Evolutionary conservation across 23 tunicate species (phyloP), one percentile per base, ranked within the genome.

Genomic region (Corella eumyota): DNA sequence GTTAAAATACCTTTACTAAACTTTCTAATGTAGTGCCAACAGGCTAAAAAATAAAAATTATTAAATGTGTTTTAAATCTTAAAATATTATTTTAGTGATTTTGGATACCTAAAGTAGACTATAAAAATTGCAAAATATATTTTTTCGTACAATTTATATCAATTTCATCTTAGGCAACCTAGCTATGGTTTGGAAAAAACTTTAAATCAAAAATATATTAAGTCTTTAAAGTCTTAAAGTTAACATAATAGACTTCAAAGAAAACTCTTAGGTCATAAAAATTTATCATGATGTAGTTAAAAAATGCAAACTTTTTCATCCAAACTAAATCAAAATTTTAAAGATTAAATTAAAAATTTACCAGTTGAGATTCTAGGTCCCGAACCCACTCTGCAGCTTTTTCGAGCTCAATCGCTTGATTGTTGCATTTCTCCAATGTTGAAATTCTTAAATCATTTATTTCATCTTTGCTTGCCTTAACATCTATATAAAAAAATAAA

Each of bases 301-400:
- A n/a, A n/a, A n/a, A n/a, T n/a, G n/a, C n/a, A n/a, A n/a, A n/a
- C n/a, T n/a, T n/a, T n/a, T n/a, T n/a, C n/a, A n/a, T n/a, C n/a
- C n/a, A n/a, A n/a, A n/a, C n/a, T n/a, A n/a, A n/a, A n/a, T n/a
- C n/a, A n/a, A n/a, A n/a, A n/a, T n/a, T 40, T 11, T 40, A 40
- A 40, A 40, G 48, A 40, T 40, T 9, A 13, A 2, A 4, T 13
- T 22, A 32, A 30, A 2, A 6, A 40, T 30, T 50, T 27, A 79
- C 85, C 64, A 88, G 70, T 48, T 88, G 88, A 2, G 96, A 72
- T 48, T 88, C 96, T n/a, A 88, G 68, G 45, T 88, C 88, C 61
- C 96, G 57, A 20, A 88, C 70, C 96, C 96, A 88, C 25, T 44
- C 34, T 11, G 96, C 87, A 26, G 96, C 96, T 30, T 88, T 88